These are phyloP conservation scores for Trichomycterus rosablanca DNA, from an alignment of 2,113 vertebrate genomes.

Conservation along the genomic window DNA sequence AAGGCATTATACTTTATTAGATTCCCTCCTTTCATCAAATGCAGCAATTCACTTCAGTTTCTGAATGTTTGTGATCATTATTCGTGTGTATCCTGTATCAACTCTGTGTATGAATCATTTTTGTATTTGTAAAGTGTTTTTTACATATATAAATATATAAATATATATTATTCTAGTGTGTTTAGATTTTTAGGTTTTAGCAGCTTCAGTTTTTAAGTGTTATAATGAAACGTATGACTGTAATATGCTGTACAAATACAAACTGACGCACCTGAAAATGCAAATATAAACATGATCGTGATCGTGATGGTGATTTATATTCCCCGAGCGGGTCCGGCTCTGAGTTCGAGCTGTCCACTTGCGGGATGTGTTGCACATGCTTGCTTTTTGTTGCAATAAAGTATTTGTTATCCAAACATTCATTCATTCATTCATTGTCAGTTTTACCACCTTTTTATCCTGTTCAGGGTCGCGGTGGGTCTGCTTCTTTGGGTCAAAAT, in stretches of 20 bases:
- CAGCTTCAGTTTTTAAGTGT: neutral
- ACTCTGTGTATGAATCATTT: too few species aligned
- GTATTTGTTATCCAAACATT: constrained; percentile 9
- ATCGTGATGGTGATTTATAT: neutral
- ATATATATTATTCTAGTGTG: too few species aligned
- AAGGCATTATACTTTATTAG: too few species aligned
- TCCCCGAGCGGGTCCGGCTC: neutral
- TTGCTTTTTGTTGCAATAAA: constrained; percentile 55
- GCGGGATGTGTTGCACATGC: constrained; percentile 42
- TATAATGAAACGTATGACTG: constrained; percentile 15
- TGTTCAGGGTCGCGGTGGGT: too few species aligned
- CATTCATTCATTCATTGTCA: too few species aligned
- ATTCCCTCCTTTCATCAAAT: too few species aligned
- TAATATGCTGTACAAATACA: constrained; percentile 5
- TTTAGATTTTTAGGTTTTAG: neutral
- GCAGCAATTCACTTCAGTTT: too few species aligned
- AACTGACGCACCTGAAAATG: neutral
- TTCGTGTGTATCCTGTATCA: constrained; percentile 28
- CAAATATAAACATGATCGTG: too few species aligned
- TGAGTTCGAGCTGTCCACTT: constrained; percentile 34
- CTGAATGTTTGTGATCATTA: too few species aligned
- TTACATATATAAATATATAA: neutral
- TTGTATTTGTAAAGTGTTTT: constrained; percentile 50
- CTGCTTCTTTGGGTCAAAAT: too few species aligned
- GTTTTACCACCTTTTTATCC: too few species aligned